Base-by-base conservation (phyloP, 2,797 vertebrate genomes). In the Lagocephalus sceleratus region DNA sequence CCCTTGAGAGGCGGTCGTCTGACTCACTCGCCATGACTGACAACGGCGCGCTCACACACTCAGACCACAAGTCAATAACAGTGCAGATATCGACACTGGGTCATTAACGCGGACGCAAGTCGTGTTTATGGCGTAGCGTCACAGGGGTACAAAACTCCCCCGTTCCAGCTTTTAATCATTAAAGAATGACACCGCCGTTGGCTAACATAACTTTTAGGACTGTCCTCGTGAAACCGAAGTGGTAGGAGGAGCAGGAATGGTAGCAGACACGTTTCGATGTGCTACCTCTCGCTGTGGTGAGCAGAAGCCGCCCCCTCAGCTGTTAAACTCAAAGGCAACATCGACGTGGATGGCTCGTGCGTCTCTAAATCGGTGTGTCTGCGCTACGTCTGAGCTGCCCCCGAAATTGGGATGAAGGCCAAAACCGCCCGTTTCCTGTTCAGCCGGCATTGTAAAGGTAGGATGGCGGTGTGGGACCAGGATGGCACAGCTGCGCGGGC, bases 231-330 rank as follows among this genome's bases (percentile, higher is more conserved):
- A 43, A 16, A 52, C 64, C 68, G 58, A 69, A 68, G 70, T 63
- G 46, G 54, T 49, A 61, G 62, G 21, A 42, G 57, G 46, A 54
- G 62, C 68, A 59, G 11, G 51, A 19, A 9, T 5, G 49, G 39
- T 65, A 52, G 60, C 62, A 68, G 79, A 78, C 78, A 70, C 64
- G 68, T 82, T 83, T 78, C 83, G 75, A 88, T 80, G 84, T 88
- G 73, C 82, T 72, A 88, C 88, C 89, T 90, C 86, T 88, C 87
- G 86, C 76, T 89, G 81, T 85, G 80, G 75, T 67, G 54, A 75
- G 58, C 67, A 73, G 70, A 88, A 92, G 89, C 78, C 88, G 89
- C 87, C 51, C 81, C 71, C 87, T 91, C 88, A 88, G 88, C 89
- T 84, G 68, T 72, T 83, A 72, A 78, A 73, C 73, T 86, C 84